Base-by-base conservation (phyloP, 2,888 invertebrate genomes). In the Coelopa pilipes region DNA sequence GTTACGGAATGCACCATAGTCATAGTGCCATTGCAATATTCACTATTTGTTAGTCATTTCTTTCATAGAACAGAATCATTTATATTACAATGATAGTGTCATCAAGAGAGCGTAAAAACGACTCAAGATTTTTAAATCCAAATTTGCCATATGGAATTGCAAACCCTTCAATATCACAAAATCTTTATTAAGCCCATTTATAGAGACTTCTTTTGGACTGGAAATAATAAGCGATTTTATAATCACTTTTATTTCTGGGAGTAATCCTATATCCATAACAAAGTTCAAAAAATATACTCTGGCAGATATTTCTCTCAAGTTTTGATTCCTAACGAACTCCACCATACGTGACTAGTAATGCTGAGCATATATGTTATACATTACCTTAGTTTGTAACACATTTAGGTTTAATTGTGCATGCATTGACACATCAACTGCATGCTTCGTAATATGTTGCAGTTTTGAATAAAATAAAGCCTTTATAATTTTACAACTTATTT, bases 171-270 rank as follows among this genome's bases (percentile, higher is more conserved):
- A 75, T 77, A 4, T 53, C 77, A 0, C 55, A 72, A 83, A 86
- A 60, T 86, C 86, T 0, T 78, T 78, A 55, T 79, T 78, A 3
- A 86, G 74, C 9, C 73, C 69, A 0, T 82, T 81, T 0, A 86
- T 63, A 0, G 82, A 83, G 74, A 86, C 79, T 0, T 75, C 75
- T 0, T 74, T 66, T 0, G 86, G 83, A 4, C 80, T 73, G 0
- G 86, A 86, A 24, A 85, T 71, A 5, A 86, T 79, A 19, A 86
- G 72, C 0, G 86, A 82, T 69, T 81, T 85, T 0, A 86, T 79
- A 0, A 85, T 78, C 11, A 78, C 79, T 57, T 86, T 86, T 1
- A 83, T 81, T 74, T 81, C 78, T 55, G 75, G 77, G 7, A 85
- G 70, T 13, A 79, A 73, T 0, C 82, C 80, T 5, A 76, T 72